These are phyloP conservation scores for Tangara arthus DNA, from an alignment of 2,797 vertebrate genomes.

Conservation along the genomic window DNA sequence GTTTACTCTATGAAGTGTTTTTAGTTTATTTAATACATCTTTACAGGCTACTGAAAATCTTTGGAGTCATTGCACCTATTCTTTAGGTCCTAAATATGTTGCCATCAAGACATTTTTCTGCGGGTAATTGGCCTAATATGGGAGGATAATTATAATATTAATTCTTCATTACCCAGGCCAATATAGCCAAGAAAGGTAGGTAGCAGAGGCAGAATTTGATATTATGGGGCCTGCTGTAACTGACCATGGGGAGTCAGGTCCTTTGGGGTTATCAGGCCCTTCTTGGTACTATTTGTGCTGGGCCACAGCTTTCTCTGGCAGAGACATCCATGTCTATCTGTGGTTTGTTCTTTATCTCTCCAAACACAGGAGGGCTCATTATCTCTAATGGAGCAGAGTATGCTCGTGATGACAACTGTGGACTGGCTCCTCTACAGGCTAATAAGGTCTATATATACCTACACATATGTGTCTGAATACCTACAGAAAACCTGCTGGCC, in stretches of 20 bases:
- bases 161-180: not conserved
- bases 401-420: not conserved
- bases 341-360: not conserved
- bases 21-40: not conserved
- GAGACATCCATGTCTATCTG: not conserved
- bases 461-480: not conserved
- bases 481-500: not conserved
- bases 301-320: not conserved
- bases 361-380: not conserved
- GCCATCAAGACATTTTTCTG: not conserved
- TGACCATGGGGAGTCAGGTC: not conserved
- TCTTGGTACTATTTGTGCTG: not conserved
- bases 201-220: not conserved
- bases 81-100: not conserved
- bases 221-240: not conserved
- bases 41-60: not conserved
- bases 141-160: not conserved
- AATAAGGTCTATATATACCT: not conserved
- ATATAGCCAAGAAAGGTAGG: not conserved
- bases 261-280: not conserved
- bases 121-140: not conserved
- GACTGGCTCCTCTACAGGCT: not conserved
- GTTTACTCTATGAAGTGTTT: not conserved
- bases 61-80: not conserved
- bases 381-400: not conserved